Evolutionary conservation across 2,888 invertebrate genomes (phyloP).

Genomic region (Rhingia rostrata): DNA sequence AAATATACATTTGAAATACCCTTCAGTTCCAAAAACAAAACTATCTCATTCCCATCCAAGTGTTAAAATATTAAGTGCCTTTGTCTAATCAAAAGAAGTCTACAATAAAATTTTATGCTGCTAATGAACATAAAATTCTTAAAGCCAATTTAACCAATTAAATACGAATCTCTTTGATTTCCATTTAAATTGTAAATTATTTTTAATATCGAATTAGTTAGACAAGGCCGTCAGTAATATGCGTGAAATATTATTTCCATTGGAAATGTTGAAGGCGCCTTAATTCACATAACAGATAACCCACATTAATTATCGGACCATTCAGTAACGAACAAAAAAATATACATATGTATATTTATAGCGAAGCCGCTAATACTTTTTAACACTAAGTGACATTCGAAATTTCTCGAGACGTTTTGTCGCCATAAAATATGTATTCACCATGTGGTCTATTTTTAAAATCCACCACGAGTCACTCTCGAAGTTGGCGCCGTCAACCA

Average conservation of each 20-base stretch:
- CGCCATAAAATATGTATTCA: constrained; percentile 44
- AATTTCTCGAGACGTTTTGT: constrained; percentile 64
- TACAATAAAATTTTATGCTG: no score
- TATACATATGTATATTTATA: constrained; percentile 9
- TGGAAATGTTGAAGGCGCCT: constrained; percentile 44
- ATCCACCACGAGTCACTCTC: constrained; percentile 53
- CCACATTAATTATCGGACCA: constrained; percentile 12
- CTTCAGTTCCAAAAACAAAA: no score
- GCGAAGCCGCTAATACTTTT: constrained; percentile 7
- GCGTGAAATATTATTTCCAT: constrained; percentile 6
- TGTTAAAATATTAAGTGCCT: no score
- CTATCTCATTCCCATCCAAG: no score
- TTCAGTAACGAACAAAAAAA: not conserved
- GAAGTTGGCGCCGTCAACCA: constrained; percentile 66
- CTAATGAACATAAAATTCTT: no score
- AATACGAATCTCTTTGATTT: not conserved
- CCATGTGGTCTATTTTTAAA: constrained; percentile 52
- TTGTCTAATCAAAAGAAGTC: no score
- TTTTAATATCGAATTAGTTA: not conserved
- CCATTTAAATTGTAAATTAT: not conserved
- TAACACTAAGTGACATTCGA: constrained; percentile 38
- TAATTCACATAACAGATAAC: constrained; percentile 21
- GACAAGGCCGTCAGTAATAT: constrained; percentile 43
- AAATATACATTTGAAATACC: no score
- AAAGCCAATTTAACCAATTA: not conserved